Percentiles rank a stretch among this genome's conserved stretches.
phyloP scores from a whole-genome alignment of 2,113 vertebrate species.

The Psilopsiagon aurifrons region DNA sequence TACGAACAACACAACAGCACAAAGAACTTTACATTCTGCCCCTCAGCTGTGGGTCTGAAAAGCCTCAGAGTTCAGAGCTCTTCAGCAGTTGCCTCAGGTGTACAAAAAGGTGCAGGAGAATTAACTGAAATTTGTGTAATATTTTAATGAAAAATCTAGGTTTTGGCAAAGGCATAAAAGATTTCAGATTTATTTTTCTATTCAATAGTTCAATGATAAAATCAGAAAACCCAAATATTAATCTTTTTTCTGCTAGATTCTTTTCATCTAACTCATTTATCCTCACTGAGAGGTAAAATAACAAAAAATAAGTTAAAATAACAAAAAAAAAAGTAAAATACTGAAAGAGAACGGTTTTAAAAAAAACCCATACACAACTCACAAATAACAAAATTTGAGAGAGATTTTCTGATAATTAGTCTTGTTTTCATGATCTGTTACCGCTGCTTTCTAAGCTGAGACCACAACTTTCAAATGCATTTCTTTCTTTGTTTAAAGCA shows the following conservation, averaged over 20 bases:
- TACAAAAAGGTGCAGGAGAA: background rate
- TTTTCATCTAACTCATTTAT: background rate
- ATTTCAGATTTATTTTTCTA: background rate
- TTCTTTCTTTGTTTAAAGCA: background rate
- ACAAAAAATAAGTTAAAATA: background rate
- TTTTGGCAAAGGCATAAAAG: background rate
- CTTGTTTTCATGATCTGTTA: background rate
- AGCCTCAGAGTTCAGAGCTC: background rate
- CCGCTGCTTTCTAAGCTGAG: background rate
- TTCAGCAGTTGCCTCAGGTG: background rate
- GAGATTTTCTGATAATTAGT: background rate
- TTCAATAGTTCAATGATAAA: background rate
- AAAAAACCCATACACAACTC: background rate
- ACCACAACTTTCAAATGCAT: background rate
- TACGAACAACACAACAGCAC: background rate
- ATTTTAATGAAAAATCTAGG: background rate
- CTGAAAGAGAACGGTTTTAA: background rate
- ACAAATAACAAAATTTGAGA: background rate
- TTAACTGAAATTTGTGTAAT: background rate
- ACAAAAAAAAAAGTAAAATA: background rate
- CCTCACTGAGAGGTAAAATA: background rate
- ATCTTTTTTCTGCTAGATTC: background rate
- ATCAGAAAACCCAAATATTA: background rate
- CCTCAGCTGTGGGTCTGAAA: background rate
- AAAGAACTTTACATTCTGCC: background rate